phyloP scores from a whole-genome alignment of 1,140 invertebrate genomes.

The Drosophila bifasciata region DNA sequence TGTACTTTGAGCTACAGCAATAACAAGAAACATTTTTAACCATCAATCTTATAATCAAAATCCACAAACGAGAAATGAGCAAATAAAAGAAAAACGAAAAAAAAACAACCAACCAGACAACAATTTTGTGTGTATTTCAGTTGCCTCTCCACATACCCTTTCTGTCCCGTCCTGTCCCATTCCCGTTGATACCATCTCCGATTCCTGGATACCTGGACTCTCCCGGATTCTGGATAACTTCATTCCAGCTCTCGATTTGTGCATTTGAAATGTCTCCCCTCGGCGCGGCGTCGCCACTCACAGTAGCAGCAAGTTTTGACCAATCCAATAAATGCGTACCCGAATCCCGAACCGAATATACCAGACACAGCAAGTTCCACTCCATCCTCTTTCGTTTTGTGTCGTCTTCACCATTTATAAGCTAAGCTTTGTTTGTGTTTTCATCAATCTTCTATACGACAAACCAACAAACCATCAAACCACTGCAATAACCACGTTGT shows the following conservation, averaged over 20 bases:
- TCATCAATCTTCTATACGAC: slow-evolving; percentile 59
- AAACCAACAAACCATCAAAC: slow-evolving; percentile 18
- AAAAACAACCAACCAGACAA: slow-evolving; percentile 59
- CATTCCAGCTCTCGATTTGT: slow-evolving; percentile 72
- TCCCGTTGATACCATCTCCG: background rate
- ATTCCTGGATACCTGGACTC: background rate
- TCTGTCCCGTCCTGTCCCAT: background rate
- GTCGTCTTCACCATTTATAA: slow-evolving; percentile 44
- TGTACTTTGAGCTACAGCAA: slow-evolving; percentile 64
- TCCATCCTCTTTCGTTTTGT: slow-evolving; percentile 21
- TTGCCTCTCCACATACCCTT: slow-evolving; percentile 14
- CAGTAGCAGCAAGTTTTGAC: slow-evolving; percentile 58
- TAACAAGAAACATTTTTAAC: slow-evolving; percentile 58
- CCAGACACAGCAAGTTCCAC: slow-evolving; percentile 14
- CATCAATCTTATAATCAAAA: slow-evolving; percentile 80
- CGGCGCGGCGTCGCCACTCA: slow-evolving; percentile 44
- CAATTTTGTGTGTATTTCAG: slow-evolving; percentile 75
- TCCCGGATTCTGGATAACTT: slow-evolving; percentile 31
- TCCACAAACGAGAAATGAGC: slow-evolving; percentile 77
- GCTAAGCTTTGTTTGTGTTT: slow-evolving; percentile 67
- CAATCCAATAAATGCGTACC: slow-evolving; percentile 39
- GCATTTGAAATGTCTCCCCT: slow-evolving; percentile 80
- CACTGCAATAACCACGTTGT: slow-evolving; percentile 46
- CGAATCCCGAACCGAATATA: slow-evolving; percentile 16
- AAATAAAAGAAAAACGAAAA: slow-evolving; percentile 77